phyloP scores from a whole-genome alignment of 2,113 vertebrate genomes.

The Cynopterus brachyotis region DNA sequence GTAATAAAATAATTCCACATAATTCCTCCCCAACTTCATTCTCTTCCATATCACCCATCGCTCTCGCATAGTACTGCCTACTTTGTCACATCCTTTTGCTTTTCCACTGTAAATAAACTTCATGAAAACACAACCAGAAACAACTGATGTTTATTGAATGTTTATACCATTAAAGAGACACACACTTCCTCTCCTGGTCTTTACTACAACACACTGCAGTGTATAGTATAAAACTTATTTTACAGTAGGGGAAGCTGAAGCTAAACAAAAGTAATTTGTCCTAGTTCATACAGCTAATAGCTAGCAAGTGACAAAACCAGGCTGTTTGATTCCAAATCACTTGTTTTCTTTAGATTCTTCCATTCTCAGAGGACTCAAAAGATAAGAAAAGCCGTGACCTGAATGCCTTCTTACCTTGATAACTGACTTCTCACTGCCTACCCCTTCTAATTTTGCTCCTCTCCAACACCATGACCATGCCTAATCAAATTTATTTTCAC shows the following conservation, averaged over 20 bases:
- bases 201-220: neutral
- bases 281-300: neutral
- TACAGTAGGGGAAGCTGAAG: slow-evolving; percentile 20
- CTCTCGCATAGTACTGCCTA: neutral
- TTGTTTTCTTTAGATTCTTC: neutral
- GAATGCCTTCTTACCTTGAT: neutral
- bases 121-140: neutral
- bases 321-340: slow-evolving; percentile 12
- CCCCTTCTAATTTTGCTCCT: slow-evolving; percentile 36
- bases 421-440: neutral
- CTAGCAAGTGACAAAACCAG: neutral
- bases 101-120: slow-evolving; percentile 37
- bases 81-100: neutral
- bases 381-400: neutral
- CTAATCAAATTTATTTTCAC: slow-evolving; percentile 48
- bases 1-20: neutral
- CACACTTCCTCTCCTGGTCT: neutral
- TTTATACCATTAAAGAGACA: neutral
- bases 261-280: slow-evolving; percentile 35
- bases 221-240: slow-evolving; percentile 11
- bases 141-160: neutral
- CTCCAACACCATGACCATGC: neutral
- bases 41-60: neutral
- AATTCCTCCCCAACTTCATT: slow-evolving; percentile 6
- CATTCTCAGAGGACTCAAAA: neutral